A percentile compares a stretch with the other conserved stretches of the same genome.
These are phyloP conservation scores for Rhabdomys pumilio DNA, from an alignment of 2,797 vertebrate species.

Conservation along the genomic window DNA sequence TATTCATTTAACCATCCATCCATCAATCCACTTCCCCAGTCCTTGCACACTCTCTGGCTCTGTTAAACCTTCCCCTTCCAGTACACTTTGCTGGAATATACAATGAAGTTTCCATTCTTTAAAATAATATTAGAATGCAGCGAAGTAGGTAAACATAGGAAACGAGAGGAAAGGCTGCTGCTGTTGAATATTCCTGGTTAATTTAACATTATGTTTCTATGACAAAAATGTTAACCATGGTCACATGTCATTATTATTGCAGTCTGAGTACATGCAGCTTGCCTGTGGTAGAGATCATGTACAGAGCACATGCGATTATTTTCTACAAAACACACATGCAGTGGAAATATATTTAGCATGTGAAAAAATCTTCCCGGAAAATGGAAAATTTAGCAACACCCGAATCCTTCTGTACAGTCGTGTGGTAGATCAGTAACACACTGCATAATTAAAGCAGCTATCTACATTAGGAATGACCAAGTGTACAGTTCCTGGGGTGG, in stretches of 20 bases:
- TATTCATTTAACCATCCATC: constrained; percentile 94
- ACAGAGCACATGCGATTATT: constrained; percentile 30
- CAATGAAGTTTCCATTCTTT: constrained; percentile 88
- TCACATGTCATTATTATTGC: constrained; percentile 55
- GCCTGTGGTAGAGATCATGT: constrained; percentile 10
- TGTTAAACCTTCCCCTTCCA: constrained; percentile 89
- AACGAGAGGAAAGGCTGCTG: constrained; percentile 80
- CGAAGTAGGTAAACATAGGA: constrained; percentile 81
- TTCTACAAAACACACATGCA: constrained; percentile 44
- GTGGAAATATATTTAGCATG: constrained; percentile 46
- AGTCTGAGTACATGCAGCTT: not conserved
- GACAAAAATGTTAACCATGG: constrained; percentile 75
- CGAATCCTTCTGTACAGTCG: constrained; percentile 23
- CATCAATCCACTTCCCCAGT: constrained; percentile 92
- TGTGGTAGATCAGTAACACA: not conserved
- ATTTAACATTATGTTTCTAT: constrained; percentile 72
- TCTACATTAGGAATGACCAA: constrained; percentile 33
- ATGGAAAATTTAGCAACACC: constrained; percentile 39
- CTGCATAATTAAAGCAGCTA: constrained; percentile 66
- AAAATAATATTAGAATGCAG: constrained; percentile 83
- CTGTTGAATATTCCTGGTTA: constrained; percentile 57
- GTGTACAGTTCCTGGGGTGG: not conserved
- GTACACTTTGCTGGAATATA: constrained; percentile 89
- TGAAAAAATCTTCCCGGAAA: constrained; percentile 63
- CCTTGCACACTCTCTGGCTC: constrained; percentile 90